Base-by-base conservation (phyloP, 1,140 invertebrate genomes). In the Caenorhabditis latens region DNA sequence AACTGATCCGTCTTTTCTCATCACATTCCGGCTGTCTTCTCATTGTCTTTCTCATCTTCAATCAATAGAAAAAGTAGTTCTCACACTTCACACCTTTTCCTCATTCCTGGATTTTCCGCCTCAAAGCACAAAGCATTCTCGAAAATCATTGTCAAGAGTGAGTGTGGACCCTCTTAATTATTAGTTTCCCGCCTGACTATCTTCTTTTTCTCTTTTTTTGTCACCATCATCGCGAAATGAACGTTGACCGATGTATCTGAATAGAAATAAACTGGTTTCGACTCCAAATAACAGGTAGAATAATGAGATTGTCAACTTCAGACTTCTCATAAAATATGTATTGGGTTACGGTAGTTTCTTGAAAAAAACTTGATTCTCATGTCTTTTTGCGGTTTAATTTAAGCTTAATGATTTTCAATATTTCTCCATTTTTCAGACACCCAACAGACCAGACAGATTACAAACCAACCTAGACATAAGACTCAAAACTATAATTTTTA, bases 1-100 rank as follows among this genome's bases (percentile, higher is more conserved):
- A n/a, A 46, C 67, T 46, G 67, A 67, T 75, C 67, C 67, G 67
- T 75, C 43, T n/a, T 46, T 46, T 75, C 67, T 75, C 42, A 46
- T 75, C 42, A n/a, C 67, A 46, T 75, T 71, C 67, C 67, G 40
- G 67, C 67, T 46, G 40, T 42, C 63, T 67, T 67, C 63, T 67
- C 63, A 42, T 67, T 67, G 24, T 67, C 63, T 42, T n/a, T n/a
- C 58, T 53, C 50, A 14, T 40, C 63, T 67, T 42, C 63, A 42
- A 67, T 67, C 63, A 67, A 67, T 67, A 67, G 24, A 19, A 42
- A 42, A 58, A 53, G 16, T 13, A 53, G 3, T 58, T 58, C 21
- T 21, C 21, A 14, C 32, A 13, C 24, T 67, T 67, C 63, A 67
- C 63, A 67, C 63, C 63, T 67, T 40, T 67, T 40, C 58, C 14